Percentiles rank a stretch among this genome's conserved stretches.
Evolutionary conservation across 2,888 invertebrate species (phyloP).

Genomic region (Odontocolon sp.): DNA sequence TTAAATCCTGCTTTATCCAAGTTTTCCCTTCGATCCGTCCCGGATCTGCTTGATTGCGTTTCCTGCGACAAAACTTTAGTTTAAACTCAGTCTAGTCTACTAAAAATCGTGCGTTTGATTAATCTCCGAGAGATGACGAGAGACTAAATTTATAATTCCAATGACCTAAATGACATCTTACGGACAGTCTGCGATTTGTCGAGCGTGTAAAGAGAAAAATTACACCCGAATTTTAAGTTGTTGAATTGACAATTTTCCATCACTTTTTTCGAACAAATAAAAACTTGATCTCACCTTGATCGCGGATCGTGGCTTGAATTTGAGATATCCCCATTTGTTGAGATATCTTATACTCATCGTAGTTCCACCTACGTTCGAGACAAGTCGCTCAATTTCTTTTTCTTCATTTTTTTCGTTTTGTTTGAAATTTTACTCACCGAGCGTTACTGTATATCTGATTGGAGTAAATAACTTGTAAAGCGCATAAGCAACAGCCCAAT

Average conservation of each 20-base stretch:
- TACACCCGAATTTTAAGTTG: conserved; percentile 5
- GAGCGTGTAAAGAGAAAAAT: conserved; percentile 67
- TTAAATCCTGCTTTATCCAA: conserved; percentile 58
- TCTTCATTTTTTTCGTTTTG: background rate
- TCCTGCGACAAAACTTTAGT: too few species aligned
- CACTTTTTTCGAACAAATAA: background rate
- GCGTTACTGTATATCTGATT: conserved; percentile 93
- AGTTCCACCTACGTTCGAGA: conserved; percentile 90
- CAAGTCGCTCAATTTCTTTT: background rate
- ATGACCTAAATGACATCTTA: conserved; percentile 65
- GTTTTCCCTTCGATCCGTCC: conserved; percentile 52
- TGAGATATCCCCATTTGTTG: conserved; percentile 90
- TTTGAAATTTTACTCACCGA: conserved; percentile 84
- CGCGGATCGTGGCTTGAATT: conserved; percentile 72
- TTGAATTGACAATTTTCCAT: background rate
- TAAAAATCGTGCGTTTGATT: conserved; percentile 20
- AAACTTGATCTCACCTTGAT: conserved; percentile 48
- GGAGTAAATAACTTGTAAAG: conserved; percentile 97
- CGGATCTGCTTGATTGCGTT: conserved; percentile 64
- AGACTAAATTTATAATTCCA: conserved; percentile 50
- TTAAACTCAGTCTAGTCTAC: background rate
- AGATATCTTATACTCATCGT: conserved; percentile 92
- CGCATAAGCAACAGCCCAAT: conserved; percentile 94
- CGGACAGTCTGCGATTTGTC: conserved; percentile 67
- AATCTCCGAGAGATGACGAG: background rate